Base-by-base conservation (phyloP, 1,140 invertebrate genomes). In the Drosophila pachea region DNA sequence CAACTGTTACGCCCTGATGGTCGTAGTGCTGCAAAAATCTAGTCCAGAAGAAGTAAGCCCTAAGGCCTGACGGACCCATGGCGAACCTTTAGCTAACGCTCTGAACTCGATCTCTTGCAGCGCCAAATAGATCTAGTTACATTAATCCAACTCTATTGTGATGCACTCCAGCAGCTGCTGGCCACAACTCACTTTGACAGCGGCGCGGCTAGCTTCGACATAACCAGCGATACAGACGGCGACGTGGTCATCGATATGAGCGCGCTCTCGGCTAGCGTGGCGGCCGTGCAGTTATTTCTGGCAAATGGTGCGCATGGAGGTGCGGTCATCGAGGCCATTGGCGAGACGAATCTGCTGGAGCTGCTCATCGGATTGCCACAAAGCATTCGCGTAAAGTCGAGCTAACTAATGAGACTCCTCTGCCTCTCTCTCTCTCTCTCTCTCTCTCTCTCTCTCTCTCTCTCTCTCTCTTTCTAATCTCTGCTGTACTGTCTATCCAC, bases 121-220 rank as follows among this genome's bases (percentile, higher is more conserved):
- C 89, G 92, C 63, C 92, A 93, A 89, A 91, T 93, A 69, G 92
- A 93, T 71, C 89, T 93, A 48, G 86, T 89, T 53, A 90, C 91
- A 32, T 88, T 93, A 48, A 89, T 93, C 47, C 90, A 92, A 78
- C 90, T 90, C 53, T 92, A 91, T 83, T 74, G 82, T 91, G 89
- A 89, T 90, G 89, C 74, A 36, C 72, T 89, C 40, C 74, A 79
- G 64, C 67, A 77, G 59, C 64, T 89, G 22, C 45, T 89, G 63
- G 86, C 70, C 45, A 89, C 88, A 5, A 82, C 70, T 9, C 72
- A 88, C 36, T 89, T 89, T 52, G 78, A 74, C 6, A 76, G 74
- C 56, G 69, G 66, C 40, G 74, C 49, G 32, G 76, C 69, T n/a
- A 78, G 60, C 35, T 89, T 89, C 35, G 86, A 89, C 40, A 89